Conservation (phyloP, 2,888 invertebrate species). For the Rhagium mordax region DNA sequence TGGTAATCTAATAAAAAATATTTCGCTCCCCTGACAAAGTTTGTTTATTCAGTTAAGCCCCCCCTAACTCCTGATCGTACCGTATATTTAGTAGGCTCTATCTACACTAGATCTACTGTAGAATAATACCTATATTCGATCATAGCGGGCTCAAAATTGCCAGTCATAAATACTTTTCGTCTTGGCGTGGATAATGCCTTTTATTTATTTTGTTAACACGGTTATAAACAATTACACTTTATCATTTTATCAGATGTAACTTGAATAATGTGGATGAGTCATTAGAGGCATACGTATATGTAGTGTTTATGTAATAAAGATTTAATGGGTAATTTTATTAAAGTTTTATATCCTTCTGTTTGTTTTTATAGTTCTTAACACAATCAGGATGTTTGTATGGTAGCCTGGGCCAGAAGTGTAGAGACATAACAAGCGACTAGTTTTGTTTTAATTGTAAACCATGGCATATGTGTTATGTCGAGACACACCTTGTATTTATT, state of each 20-base stretch:
- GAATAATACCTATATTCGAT: no score
- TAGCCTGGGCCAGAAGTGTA: conserved; percentile 1
- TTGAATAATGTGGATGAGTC: background rate
- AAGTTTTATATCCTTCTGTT: conserved; percentile 20
- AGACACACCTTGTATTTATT: conserved; percentile 62
- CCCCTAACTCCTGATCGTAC: no score
- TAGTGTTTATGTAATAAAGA: conserved; percentile 17
- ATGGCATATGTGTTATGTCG: conserved; percentile 53
- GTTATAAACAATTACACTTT: no score
- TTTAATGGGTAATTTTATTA: conserved; percentile 24
- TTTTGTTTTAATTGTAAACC: conserved; percentile 58
- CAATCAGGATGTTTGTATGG: conserved; percentile 25
- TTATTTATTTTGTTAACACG: no score
- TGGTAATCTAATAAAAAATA: no score
- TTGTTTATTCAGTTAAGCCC: no score
- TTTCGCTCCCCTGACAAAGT: no score
- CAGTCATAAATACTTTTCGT: no score
- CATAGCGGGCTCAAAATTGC: no score
- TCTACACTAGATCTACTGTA: no score
- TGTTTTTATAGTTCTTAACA: conserved; percentile 23
- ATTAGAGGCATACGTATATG: conserved; percentile 4
- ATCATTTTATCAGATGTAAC: background rate
- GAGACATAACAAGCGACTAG: conserved; percentile 32
- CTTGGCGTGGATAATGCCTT: no score
- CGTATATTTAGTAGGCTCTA: no score